Evolutionary conservation across 2,113 vertebrate genomes (phyloP), one percentile per base, ranked within the genome.

Genomic region (Muscicapa adusta): DNA sequence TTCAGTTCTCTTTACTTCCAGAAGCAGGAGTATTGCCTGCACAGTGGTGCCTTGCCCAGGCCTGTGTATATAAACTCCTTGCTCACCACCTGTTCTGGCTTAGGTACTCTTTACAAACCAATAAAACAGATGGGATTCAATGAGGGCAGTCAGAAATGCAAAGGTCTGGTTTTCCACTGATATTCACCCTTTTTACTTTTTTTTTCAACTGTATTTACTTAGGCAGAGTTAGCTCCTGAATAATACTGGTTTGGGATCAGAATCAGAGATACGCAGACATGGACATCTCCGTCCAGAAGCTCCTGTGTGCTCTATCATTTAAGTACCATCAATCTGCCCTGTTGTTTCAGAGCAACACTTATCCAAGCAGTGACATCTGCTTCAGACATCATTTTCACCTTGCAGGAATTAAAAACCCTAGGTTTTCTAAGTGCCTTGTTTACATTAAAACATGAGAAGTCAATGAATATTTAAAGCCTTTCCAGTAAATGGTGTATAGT

Each of bases 391-490:
- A 6, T 85, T 80, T 92, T 78, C 85, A 96, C 92, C 91, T 92
- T 85, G 87, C 80, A 96, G 88, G 48, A 91, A 86, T 94, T 91
- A 93, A 91, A 95, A 90, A 60, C 36, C 7, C 45, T 75, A 91
- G 84, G 89, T 92, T 91, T 91, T 73, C 78, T 88, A 92, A 96
- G 75, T 91, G 94, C 91, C 47, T 94, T 94, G 88, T 95, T 96
- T 96, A 95, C 91, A 93, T 96, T 95, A 93, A 93, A 92, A 91
- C 74, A 90, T 5, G 48, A 96, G 66, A 85, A 94, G 80, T 62
- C 78, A 81, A 94, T 96, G 92, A 96, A 97, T 95, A 97, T 97
- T 97, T 96, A 96, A 96, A 95, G 88, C 57, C 61, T 70, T 92
- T 93, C 88, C 93, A 92, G 91, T 92, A 96, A 93, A 94, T 91